Percentiles rank a stretch among this genome's conserved stretches.
phyloP scores from a whole-genome alignment of 2,113 vertebrate genomes.

The Heterocephalus glaber region DNA sequence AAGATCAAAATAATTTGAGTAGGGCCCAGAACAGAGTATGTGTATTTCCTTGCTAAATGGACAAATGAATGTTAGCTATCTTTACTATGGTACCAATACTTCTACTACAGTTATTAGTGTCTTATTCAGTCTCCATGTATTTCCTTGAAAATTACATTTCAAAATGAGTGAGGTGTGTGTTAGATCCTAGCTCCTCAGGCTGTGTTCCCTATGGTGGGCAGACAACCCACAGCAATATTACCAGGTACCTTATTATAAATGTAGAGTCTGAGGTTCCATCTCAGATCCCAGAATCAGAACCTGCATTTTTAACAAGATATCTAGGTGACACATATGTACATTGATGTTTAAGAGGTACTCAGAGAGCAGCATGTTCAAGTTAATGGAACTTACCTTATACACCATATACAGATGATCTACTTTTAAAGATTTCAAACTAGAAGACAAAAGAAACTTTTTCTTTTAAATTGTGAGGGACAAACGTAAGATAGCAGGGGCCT shows the following conservation, averaged over 20 bases:
- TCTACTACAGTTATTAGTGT: neutral
- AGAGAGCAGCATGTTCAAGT: neutral
- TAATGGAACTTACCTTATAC: neutral
- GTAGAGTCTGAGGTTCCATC: neutral
- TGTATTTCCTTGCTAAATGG: neutral
- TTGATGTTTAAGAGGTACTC: neutral
- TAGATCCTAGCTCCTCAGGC: neutral
- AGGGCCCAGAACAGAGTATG: neutral
- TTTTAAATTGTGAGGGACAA: neutral
- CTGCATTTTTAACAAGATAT: neutral
- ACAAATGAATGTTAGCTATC: neutral
- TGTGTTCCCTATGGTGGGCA: neutral
- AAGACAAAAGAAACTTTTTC: constrained; percentile 4
- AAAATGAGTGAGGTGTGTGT: neutral
- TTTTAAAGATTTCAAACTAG: constrained; percentile 28
- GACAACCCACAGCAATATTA: neutral
- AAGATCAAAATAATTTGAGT: neutral
- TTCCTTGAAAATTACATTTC: neutral
- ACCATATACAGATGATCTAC: neutral
- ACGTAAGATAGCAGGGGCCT: neutral
- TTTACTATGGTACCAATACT: neutral
- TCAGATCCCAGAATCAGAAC: neutral
- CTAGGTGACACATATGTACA: neutral
- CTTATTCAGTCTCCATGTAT: neutral
- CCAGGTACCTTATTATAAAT: neutral